Base-by-base conservation (phyloP, 2,797 vertebrate genomes). In the Avahi laniger region DNA sequence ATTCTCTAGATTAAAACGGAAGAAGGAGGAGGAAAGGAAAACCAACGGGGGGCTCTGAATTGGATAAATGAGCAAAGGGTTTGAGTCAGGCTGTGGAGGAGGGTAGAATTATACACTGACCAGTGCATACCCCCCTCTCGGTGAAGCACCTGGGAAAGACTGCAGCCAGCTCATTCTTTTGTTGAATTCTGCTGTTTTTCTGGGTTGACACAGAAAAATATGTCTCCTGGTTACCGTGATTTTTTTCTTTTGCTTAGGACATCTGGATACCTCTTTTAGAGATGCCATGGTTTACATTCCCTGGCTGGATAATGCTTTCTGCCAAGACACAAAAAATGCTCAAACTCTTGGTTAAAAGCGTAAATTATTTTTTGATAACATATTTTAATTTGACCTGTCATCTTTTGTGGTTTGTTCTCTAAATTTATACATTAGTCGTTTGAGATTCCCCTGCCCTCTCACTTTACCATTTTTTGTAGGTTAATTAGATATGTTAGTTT, bases 231-330 rank as follows among this genome's bases (percentile, higher is more conserved):
- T 30, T 35, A 41, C 48, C 17, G 7, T 33, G 24, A n/a, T 14
- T 41, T 46, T 69, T 1, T 28, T 59, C 13, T 72, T 85, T 93
- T 69, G 43, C 57, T 17, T 52, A 59, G 48, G 5, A 24, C 26
- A 61, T 48, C 43, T 22, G 93, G 38, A 82, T n/a, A 65, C 28
- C 76, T 80, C 52, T 92, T 59, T 65, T 54, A 54, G 67, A 95
- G 33, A 75, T 50, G n/a, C 3, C 30, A 79, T 38, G 67, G 67
- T 26, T 92, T 70, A 46, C 11, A 85, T 67, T 86, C 26, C 46
- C 41, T 63, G 38, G 33, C 38, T 46, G 6, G 30, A 38, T 61
- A 41, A 78, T 76, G 67, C 20, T 86, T 93, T 35, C 41, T 50
- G 52, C 72, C 20, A 76, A 46, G 75, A 70, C 78, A 83, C 33